Conservation (phyloP, 1,140 invertebrate genomes). For the Gerris buenoi region DNA sequence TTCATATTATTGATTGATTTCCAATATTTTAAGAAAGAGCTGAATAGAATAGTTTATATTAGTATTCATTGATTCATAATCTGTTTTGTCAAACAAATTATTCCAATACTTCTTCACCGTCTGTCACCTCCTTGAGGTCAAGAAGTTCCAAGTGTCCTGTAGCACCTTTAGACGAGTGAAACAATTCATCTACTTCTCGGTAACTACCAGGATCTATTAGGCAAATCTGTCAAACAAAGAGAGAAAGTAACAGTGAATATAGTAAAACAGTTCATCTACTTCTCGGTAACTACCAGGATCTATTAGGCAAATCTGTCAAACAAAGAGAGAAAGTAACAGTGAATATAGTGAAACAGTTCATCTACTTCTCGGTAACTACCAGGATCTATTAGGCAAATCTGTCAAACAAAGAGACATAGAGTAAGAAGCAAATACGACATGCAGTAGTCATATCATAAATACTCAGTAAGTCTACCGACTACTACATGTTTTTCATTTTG, state of each 20-base stretch:
- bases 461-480: too few species aligned
- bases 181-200: slow-evolving; percentile 68
- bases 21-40: too few species aligned
- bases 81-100: slow-evolving; percentile 16
- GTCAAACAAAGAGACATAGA: slow-evolving; percentile 25
- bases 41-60: too few species aligned
- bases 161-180: slow-evolving; percentile 73
- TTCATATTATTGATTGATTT: too few species aligned
- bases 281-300: slow-evolving; percentile 85
- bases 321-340: slow-evolving; percentile 11
- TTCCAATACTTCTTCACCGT: slow-evolving; percentile 65
- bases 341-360: slow-evolving; percentile 61
- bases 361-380: slow-evolving; percentile 79
- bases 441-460: too few species aligned
- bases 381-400: slow-evolving; percentile 80
- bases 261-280: slow-evolving; percentile 76
- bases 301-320: slow-evolving; percentile 56
- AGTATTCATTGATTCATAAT: too few species aligned
- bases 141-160: slow-evolving; percentile 73
- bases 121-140: slow-evolving; percentile 79
- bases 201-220: slow-evolving; percentile 88
- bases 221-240: slow-evolving; percentile 41
- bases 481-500: too few species aligned
- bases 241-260: too few species aligned
- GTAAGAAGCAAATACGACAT: too few species aligned